Conservation (phyloP, 2,113 vertebrate genomes). For the Proteles cristata region DNA sequence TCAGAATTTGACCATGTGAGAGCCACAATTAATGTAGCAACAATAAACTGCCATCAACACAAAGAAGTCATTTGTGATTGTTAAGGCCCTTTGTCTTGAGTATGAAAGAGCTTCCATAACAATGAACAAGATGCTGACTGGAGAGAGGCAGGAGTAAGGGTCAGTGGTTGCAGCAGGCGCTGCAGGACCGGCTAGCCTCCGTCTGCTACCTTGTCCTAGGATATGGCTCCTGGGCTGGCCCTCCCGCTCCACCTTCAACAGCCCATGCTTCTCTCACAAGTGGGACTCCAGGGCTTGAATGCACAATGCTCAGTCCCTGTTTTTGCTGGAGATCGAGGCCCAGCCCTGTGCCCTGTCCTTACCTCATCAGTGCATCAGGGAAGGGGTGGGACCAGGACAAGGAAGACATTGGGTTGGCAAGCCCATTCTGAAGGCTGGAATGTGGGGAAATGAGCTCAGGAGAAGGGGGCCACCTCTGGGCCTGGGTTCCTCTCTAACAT, state of each 20-base stretch:
- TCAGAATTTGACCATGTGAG: not conserved
- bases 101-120: conserved; percentile 35
- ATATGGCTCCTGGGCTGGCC: not conserved
- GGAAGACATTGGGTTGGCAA: not conserved
- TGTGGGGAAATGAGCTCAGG: not conserved
- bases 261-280: not conserved
- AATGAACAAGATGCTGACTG: not conserved
- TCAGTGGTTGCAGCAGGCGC: not conserved
- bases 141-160: not conserved
- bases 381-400: not conserved
- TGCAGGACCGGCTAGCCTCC: not conserved
- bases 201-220: not conserved
- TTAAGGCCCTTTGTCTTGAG: conserved; percentile 63
- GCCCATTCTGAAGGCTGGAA: not conserved
- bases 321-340: not conserved
- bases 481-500: not conserved
- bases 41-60: conserved; percentile 33
- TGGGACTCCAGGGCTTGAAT: not conserved
- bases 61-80: conserved; percentile 43
- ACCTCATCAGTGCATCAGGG: not conserved
- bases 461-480: not conserved
- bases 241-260: not conserved
- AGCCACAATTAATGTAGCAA: conserved; percentile 9
- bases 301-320: not conserved
- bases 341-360: not conserved